Evolutionary conservation across 2,113 vertebrate genomes (phyloP).

Genomic region (Suricata suricatta): DNA sequence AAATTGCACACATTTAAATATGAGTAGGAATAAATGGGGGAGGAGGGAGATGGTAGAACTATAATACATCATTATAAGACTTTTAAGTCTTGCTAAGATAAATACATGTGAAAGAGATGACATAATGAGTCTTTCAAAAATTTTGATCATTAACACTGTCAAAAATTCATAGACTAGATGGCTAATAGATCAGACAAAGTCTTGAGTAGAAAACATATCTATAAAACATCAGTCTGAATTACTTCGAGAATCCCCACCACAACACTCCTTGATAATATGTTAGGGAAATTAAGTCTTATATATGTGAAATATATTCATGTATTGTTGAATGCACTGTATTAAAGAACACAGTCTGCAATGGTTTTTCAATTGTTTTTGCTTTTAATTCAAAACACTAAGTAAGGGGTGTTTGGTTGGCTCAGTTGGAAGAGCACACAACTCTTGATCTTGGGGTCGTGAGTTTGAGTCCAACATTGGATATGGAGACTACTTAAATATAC

Average conservation of each 20-base stretch:
- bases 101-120: conserved; percentile 26
- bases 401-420: background rate
- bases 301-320: background rate
- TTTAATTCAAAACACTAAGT: background rate
- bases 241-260: background rate
- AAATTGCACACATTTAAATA: conserved; percentile 62
- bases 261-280: background rate
- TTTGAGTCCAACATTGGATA: no score
- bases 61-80: conserved; percentile 21
- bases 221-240: background rate
- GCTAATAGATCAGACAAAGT: background rate
- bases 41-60: background rate
- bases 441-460: no score
- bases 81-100: background rate
- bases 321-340: background rate
- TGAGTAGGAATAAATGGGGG: conserved; percentile 17
- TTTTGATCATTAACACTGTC: background rate
- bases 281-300: background rate
- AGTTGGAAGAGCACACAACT: no score
- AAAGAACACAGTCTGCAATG: background rate
- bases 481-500: no score
- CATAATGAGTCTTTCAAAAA: background rate
- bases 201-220: conserved; percentile 16
- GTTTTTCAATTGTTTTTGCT: background rate
- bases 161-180: background rate